Conservation (phyloP, 2,888 invertebrate species). For the Pyrrhia umbra region DNA sequence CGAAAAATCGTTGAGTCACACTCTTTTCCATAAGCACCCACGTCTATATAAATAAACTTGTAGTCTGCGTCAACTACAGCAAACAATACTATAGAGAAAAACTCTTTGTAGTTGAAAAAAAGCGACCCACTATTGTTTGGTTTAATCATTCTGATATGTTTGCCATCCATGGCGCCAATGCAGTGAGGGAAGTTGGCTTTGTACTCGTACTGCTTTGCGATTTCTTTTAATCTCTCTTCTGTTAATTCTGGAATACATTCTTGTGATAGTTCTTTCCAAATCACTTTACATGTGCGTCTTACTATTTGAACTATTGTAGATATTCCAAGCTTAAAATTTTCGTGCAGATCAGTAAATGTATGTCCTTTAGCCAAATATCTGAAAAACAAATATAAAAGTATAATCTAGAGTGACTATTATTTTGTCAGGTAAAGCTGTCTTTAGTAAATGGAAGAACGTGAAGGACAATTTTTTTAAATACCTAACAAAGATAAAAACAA, state of each 20-base stretch:
- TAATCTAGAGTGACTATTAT: too few species aligned
- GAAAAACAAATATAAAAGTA: constrained; percentile 18
- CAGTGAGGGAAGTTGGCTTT: background rate
- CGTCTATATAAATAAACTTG: background rate
- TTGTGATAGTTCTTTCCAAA: constrained; percentile 9
- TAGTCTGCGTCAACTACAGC: background rate
- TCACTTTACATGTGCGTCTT: constrained; percentile 12
- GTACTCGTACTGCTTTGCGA: background rate
- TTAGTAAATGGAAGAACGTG: too few species aligned
- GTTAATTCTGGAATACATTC: constrained; percentile 9
- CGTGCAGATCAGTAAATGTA: constrained; percentile 11
- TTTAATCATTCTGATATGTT: background rate
- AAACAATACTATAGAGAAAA: constrained; percentile 1
- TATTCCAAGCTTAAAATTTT: constrained; percentile 20
- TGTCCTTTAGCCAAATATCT: constrained; percentile 19
- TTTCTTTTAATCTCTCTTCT: background rate
- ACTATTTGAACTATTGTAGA: constrained; percentile 14
- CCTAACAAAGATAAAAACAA: too few species aligned
- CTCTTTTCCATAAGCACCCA: constrained; percentile 1
- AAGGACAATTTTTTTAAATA: too few species aligned
- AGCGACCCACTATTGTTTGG: background rate
- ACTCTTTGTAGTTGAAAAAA: constrained; percentile 1
- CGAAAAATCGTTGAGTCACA: constrained; percentile 2
- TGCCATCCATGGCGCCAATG: background rate
- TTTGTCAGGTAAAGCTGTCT: too few species aligned